Percentiles rank a stretch among this genome's conserved stretches.
Conservation (phyloP, 2,888 invertebrate species). For the Phaedon cochleariae region DNA sequence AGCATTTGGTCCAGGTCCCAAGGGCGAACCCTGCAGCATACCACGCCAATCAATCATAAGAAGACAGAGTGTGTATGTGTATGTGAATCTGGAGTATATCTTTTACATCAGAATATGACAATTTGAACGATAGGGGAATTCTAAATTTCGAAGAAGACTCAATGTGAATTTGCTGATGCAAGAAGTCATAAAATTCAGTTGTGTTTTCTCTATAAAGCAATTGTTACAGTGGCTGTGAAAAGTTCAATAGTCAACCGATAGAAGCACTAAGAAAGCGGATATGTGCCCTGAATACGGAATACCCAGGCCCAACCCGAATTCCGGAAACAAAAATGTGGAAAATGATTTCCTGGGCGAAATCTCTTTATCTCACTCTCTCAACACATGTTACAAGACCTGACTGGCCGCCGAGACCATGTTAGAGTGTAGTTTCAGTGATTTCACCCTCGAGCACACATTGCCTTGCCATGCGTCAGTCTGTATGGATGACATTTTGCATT, state of each 20-base stretch:
- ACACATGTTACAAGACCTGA: slow-evolving; percentile 55
- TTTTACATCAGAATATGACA: too few species aligned
- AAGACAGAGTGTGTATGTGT: too few species aligned
- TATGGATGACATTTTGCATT: slow-evolving; percentile 27
- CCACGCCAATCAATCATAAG: too few species aligned
- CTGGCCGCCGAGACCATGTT: slow-evolving; percentile 38
- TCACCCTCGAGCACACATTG: slow-evolving; percentile 33
- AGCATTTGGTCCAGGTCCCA: too few species aligned
- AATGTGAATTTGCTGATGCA: not conserved
- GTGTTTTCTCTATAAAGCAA: slow-evolving; percentile 49
- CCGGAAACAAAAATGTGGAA: slow-evolving; percentile 47
- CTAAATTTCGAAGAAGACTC: not conserved
- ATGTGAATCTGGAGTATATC: too few species aligned
- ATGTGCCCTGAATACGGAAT: slow-evolving; percentile 56
- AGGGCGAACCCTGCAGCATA: too few species aligned
- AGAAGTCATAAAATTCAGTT: slow-evolving; percentile 47
- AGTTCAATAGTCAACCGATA: slow-evolving; percentile 55
- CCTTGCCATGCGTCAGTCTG: slow-evolving; percentile 38
- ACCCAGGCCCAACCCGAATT: slow-evolving; percentile 24
- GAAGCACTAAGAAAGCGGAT: slow-evolving; percentile 52
- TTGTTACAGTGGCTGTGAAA: slow-evolving; percentile 50
- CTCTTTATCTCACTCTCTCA: slow-evolving; percentile 55
- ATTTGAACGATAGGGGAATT: not conserved
- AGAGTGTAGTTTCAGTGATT: slow-evolving; percentile 29
- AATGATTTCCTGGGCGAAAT: slow-evolving; percentile 55